These are phyloP conservation scores for Nycticebus coucang DNA, from an alignment of 2,113 vertebrate genomes.

Conservation along the genomic window DNA sequence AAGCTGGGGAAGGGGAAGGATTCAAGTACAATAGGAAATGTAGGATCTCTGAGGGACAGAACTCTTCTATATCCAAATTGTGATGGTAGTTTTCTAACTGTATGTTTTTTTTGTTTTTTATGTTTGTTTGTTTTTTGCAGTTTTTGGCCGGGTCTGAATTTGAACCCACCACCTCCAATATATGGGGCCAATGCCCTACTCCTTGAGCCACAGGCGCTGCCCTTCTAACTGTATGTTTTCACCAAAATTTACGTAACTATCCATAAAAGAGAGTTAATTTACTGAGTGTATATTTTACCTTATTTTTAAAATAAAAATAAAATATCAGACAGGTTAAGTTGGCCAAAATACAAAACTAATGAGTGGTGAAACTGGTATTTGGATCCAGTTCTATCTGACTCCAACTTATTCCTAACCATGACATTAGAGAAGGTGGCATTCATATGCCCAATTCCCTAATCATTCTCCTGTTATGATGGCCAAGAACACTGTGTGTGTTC, in stretches of 20 bases:
- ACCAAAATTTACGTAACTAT: neutral
- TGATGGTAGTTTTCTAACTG: neutral
- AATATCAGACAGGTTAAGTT: neutral
- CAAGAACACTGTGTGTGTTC: neutral
- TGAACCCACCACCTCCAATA: too few species aligned
- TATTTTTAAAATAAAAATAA: neutral
- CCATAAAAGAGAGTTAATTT: neutral
- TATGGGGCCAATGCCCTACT: too few species aligned
- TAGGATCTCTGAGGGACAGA: neutral
- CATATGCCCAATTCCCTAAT: rapidly evolving
- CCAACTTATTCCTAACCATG: neutral
- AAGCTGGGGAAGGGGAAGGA: neutral
- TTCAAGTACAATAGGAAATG: too few species aligned
- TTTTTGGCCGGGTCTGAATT: too few species aligned
- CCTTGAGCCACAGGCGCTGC: too few species aligned
- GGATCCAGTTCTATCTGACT: neutral
- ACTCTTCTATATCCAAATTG: neutral
- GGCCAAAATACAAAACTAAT: neutral
- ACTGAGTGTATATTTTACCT: neutral
- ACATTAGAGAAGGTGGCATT: neutral
- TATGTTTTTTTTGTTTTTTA: too few species aligned
- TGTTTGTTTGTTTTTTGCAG: too few species aligned
- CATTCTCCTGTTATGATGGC: neutral
- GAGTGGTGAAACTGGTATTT: neutral
- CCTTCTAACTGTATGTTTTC: neutral